Conservation (phyloP, 2,888 invertebrate species). For the Gymnocheta viridis region DNA sequence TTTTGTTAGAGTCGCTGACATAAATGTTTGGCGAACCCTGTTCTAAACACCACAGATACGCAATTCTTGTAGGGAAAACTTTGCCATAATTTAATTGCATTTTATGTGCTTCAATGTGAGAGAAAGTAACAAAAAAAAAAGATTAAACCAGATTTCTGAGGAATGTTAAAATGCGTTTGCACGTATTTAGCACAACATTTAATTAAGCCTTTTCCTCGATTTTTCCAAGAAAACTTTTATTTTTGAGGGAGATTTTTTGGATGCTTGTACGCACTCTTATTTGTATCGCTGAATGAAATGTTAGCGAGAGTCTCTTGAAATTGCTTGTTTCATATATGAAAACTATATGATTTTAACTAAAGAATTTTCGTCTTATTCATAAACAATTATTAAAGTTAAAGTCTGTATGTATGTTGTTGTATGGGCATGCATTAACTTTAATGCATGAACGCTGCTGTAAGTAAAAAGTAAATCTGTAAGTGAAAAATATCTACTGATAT, state of each 20-base stretch:
- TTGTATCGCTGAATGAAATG: not conserved
- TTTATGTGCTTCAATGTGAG: conserved; percentile 44
- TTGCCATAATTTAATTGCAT: conserved; percentile 65
- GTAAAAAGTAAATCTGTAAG: too few species aligned
- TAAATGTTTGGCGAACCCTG: not conserved
- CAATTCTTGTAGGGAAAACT: conserved; percentile 38
- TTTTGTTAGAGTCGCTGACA: too few species aligned
- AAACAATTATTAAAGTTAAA: too few species aligned
- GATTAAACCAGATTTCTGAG: conserved; percentile 52
- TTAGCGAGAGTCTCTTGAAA: not conserved
- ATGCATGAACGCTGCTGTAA: too few species aligned
- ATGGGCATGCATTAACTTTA: too few species aligned
- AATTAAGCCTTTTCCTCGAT: conserved; percentile 59
- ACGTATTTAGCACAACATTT: conserved; percentile 67
- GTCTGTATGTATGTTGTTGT: too few species aligned
- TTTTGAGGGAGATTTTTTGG: conserved; percentile 40
- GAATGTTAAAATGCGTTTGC: conserved; percentile 64
- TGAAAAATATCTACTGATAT: too few species aligned
- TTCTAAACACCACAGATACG: not conserved
- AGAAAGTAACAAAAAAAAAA: conserved; percentile 2
- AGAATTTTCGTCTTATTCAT: too few species aligned
- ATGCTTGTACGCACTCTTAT: not conserved
- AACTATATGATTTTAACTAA: too few species aligned
- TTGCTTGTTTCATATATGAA: not conserved
- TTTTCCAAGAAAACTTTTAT: conserved; percentile 42